These are phyloP conservation scores for Cherax quadricarinatus DNA, from an alignment of 1,140 invertebrate genomes.

Conservation along the genomic window DNA sequence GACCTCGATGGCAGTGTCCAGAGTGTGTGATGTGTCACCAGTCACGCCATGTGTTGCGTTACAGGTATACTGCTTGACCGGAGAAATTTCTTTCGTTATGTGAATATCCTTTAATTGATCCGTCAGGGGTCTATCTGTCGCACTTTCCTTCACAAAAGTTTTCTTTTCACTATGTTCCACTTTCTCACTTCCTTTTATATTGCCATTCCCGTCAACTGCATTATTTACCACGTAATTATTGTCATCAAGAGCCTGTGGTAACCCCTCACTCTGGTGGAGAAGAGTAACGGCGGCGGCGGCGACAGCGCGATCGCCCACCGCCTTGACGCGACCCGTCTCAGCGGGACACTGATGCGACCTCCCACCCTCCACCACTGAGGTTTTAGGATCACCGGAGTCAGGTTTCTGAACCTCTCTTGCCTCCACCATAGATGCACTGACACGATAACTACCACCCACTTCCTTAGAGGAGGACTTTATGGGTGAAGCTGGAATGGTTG, in stretches of 20 bases:
- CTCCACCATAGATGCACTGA: constrained; percentile 41
- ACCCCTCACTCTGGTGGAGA: neutral
- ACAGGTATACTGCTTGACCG: neutral
- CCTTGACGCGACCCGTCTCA: constrained; percentile 47
- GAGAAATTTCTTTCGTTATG: neutral
- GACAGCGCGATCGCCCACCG: neutral
- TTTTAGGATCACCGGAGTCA: constrained; percentile 65
- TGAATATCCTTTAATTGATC: neutral
- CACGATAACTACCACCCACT: constrained; percentile 20
- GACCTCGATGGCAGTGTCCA: neutral
- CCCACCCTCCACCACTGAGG: constrained; percentile 37
- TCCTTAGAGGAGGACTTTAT: neutral
- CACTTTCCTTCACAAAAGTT: neutral
- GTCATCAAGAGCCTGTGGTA: neutral
- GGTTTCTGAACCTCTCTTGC: constrained; percentile 45
- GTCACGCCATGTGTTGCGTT: neutral
- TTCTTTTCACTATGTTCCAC: neutral
- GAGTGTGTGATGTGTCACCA: neutral
- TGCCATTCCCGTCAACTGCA: neutral
- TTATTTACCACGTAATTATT: neutral
- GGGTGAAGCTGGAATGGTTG: neutral
- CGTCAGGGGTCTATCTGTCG: neutral
- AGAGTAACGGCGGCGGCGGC: neutral
- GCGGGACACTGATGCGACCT: constrained; percentile 44
- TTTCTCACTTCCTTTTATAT: neutral